Conservation (phyloP, 2,797 vertebrate genomes). For the Danio albolineatus region DNA sequence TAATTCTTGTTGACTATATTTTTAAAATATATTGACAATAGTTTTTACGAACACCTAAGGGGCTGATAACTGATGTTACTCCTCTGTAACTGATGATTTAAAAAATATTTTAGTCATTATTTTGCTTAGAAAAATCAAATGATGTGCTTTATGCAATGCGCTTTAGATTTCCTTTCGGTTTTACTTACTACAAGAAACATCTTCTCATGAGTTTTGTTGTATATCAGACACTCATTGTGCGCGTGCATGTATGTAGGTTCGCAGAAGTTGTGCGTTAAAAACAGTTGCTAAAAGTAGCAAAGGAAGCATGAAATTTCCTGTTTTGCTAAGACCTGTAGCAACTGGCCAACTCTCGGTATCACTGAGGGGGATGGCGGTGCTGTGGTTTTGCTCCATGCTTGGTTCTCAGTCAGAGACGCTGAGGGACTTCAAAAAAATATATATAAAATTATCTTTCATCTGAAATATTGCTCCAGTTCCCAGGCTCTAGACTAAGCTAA, state of each 20-base stretch:
- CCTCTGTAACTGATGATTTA: too few relatives aligned
- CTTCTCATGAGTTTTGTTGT: too few relatives aligned
- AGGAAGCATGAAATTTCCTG: slow-evolving; percentile 88
- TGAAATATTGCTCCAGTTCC: background rate
- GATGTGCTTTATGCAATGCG: too few relatives aligned
- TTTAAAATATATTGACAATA: too few relatives aligned
- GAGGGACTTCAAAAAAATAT: slow-evolving; percentile 14
- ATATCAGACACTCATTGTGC: background rate
- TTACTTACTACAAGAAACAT: too few relatives aligned
- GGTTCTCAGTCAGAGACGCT: slow-evolving; percentile 61
- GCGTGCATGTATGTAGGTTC: slow-evolving; percentile 58
- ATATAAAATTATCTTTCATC: background rate
- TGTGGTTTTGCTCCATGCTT: slow-evolving; percentile 70
- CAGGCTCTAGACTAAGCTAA: background rate
- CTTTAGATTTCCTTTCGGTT: too few relatives aligned
- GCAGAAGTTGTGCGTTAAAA: slow-evolving; percentile 79
- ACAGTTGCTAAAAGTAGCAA: slow-evolving; percentile 77
- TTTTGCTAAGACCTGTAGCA: slow-evolving; percentile 82
- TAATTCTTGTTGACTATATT: too few relatives aligned
- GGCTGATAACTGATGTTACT: too few relatives aligned
- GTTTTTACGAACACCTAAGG: too few relatives aligned
- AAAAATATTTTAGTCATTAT: too few relatives aligned
- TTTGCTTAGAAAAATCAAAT: too few relatives aligned
- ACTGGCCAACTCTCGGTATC: slow-evolving; percentile 79
- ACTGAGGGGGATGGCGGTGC: slow-evolving; percentile 70